A percentile compares a stretch with the other conserved stretches of the same genome.
These are phyloP conservation scores for Polydrusus pterygomalis DNA, from an alignment of 2,888 invertebrate species.

Conservation along the genomic window DNA sequence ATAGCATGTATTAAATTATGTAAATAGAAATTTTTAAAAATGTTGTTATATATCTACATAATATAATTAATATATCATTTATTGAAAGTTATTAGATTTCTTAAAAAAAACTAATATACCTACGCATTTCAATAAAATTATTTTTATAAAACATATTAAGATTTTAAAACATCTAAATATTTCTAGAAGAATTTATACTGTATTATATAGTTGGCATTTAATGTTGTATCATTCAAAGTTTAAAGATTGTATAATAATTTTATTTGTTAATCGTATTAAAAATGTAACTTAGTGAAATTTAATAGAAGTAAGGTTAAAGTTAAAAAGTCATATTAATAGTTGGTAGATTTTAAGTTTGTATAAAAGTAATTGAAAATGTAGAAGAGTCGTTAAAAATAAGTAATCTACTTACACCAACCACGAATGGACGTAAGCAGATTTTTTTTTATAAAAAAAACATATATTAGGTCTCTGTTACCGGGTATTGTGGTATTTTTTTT, in stretches of 20 bases:
- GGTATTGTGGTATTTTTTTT: no score
- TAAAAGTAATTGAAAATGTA: constrained; percentile 18
- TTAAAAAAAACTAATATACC: neutral
- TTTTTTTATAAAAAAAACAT: no score
- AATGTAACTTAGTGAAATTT: constrained; percentile 21
- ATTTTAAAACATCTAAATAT: constrained; percentile 3
- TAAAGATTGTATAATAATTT: constrained; percentile 22
- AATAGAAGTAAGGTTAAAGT: constrained; percentile 11
- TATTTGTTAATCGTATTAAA: constrained; percentile 32
- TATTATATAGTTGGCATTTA: constrained; percentile 15
- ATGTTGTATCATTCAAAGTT: constrained; percentile 36
- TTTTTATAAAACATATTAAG: neutral
- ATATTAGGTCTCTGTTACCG: no score
- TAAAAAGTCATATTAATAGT: constrained; percentile 23
- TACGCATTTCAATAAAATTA: constrained; percentile 10
- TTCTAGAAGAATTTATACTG: constrained; percentile 18
- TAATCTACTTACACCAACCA: no score
- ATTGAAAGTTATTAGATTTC: neutral
- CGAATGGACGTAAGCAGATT: no score
- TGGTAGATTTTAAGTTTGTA: constrained; percentile 25
- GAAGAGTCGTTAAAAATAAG: neutral
- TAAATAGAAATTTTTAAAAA: constrained; percentile 25
- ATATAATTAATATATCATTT: constrained; percentile 17
- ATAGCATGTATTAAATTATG: constrained; percentile 37
- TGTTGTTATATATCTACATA: constrained; percentile 20